These are phyloP conservation scores for Drosophila monieri DNA, from an alignment of 2,888 invertebrate species.

Conservation along the genomic window DNA sequence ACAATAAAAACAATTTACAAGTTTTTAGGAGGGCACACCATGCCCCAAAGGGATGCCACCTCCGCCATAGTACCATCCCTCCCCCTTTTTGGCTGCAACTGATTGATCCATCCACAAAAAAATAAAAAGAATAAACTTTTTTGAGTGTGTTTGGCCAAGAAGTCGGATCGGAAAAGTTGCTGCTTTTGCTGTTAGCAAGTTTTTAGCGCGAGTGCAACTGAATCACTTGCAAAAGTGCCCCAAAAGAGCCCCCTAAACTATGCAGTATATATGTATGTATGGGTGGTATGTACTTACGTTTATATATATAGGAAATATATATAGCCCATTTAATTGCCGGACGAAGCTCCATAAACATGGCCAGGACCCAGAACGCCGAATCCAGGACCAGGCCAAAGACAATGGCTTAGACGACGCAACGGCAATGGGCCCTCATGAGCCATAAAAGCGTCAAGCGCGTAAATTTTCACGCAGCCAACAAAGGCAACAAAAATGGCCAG, in stretches of 20 bases:
- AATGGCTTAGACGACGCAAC: conserved; percentile 27
- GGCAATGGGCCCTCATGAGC: conserved; percentile 42
- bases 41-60: background rate
- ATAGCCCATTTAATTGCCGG: conserved; percentile 43
- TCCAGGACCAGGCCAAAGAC: conserved; percentile 29
- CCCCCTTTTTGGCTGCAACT: conserved; percentile 8
- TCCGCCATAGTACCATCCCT: background rate
- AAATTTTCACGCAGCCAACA: conserved; percentile 56
- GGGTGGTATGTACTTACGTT: background rate
- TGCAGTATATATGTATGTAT: conserved; percentile 1
- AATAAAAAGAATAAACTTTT: conserved; percentile 12
- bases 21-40: conserved; percentile 28
- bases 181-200: conserved; percentile 35
- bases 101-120: conserved; percentile 17
- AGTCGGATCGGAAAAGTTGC: conserved; percentile 44
- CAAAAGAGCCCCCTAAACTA: conserved; percentile 5
- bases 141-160: conserved; percentile 21
- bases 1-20: conserved; percentile 73
- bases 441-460: conserved; percentile 64
- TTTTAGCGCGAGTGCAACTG: conserved; percentile 57
- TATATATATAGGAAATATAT: background rate
- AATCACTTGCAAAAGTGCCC: conserved; percentile 50
- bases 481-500: conserved; percentile 18
- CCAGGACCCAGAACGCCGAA: conserved; percentile 22
- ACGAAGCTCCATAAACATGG: conserved; percentile 37